Conservation (phyloP, 2,888 invertebrate genomes). For the Sphaerophoria taeniata region DNA sequence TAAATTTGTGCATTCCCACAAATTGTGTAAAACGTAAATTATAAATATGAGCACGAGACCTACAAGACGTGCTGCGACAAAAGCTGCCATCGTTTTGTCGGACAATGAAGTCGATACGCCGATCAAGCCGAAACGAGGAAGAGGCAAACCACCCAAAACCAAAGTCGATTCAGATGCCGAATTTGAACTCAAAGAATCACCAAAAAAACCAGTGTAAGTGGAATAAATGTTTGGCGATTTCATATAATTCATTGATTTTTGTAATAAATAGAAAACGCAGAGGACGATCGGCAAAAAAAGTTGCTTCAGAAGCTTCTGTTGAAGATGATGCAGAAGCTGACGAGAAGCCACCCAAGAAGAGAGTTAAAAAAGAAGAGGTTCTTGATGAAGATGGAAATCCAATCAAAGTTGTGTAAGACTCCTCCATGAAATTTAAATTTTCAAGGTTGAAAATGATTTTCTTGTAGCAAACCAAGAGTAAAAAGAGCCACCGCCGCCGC, state of each 20-base stretch:
- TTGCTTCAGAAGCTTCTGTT: accelerated
- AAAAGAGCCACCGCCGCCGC: conserved; percentile 30
- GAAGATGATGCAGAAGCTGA: conserved; percentile 4
- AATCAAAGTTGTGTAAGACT: conserved; percentile 37
- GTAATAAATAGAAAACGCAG: conserved; percentile 41
- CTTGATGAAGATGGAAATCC: conserved; percentile 5
- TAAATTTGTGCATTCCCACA: not conserved
- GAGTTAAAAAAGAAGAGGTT: conserved; percentile 20
- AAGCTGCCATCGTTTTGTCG: conserved; percentile 76
- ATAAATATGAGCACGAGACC: conserved; percentile 53
- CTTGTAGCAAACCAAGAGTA: conserved; percentile 38
- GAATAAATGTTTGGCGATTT: not conserved
- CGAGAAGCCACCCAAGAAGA: conserved; percentile 40
- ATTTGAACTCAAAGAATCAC: not conserved
- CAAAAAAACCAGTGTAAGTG: conserved; percentile 42
- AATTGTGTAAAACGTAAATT: not conserved
- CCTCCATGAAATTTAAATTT: not conserved
- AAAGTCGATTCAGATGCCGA: conserved; percentile 25
- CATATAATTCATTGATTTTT: not conserved
- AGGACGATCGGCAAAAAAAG: conserved; percentile 22
- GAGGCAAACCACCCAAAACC: not conserved
- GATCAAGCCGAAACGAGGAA: conserved; percentile 2
- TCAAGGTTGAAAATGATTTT: not conserved
- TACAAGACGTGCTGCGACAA: conserved; percentile 76
- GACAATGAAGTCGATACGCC: conserved; percentile 78